Evolutionary conservation across 2,888 invertebrate genomes (phyloP).

Genomic region (Chymomyza caudatula): DNA sequence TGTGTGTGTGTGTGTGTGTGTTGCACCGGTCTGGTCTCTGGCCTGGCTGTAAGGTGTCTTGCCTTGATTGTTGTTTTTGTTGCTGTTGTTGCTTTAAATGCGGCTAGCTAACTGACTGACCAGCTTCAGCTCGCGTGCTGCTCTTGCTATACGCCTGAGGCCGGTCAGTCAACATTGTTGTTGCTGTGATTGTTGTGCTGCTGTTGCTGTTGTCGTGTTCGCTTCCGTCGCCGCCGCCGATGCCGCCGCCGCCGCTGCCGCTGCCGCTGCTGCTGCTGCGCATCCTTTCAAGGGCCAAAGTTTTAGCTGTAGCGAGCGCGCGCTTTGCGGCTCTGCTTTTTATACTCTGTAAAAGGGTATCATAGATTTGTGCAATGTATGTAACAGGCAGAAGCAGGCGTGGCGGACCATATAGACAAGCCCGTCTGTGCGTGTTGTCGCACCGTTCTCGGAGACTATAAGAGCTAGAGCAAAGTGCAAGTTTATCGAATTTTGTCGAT

Average conservation of each 20-base stretch:
- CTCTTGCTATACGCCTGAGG: slow-evolving; percentile 34
- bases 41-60: slow-evolving; percentile 16
- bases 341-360: background rate
- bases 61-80: slow-evolving; percentile 9
- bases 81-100: background rate
- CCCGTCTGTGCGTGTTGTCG: too few relatives aligned
- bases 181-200: background rate
- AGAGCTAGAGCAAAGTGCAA: too few relatives aligned
- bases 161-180: background rate
- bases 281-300: slow-evolving; percentile 54
- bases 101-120: background rate
- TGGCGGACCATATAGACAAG: too few relatives aligned
- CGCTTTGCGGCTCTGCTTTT: background rate
- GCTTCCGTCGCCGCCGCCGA: slow-evolving; percentile 32
- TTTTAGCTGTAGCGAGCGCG: background rate
- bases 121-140: slow-evolving; percentile 55
- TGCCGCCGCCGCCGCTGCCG: background rate
- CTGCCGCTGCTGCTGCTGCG: slow-evolving; percentile 24
- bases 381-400: too few relatives aligned
- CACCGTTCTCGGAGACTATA: too few relatives aligned
- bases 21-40: slow-evolving; percentile 7
- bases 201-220: background rate
- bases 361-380: too few relatives aligned
- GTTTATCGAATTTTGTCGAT: too few relatives aligned
- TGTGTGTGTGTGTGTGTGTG: slow-evolving; percentile 19